Percentiles rank a stretch among this genome's conserved stretches.
Evolutionary conservation across 2,113 vertebrate species (phyloP).

Genomic region (Protomyctophum bolini): DNA sequence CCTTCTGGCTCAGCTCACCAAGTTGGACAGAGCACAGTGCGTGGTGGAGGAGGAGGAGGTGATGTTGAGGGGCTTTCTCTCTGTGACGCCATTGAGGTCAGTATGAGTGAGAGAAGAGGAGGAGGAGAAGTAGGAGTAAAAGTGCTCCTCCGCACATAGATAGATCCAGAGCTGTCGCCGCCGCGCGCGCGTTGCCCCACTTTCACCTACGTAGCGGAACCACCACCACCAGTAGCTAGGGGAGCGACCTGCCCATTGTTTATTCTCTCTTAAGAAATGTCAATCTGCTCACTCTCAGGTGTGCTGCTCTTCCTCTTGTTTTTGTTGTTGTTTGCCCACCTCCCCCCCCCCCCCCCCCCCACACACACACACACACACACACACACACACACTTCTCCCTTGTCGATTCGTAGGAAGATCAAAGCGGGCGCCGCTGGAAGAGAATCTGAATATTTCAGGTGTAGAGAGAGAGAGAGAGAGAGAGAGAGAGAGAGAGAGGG

Average conservation of each 20-base stretch:
- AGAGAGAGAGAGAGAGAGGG: constrained; percentile 26
- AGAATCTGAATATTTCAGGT: constrained; percentile 84
- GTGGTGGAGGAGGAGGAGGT: background rate
- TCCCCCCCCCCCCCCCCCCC: constrained; percentile 7
- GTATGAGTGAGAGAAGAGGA: constrained; percentile 33
- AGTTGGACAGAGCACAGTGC: constrained; percentile 22
- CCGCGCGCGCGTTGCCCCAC: constrained; percentile 69
- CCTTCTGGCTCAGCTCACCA: too few species aligned
- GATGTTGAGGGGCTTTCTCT: background rate
- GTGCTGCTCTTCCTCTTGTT: constrained; percentile 80
- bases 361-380: constrained; percentile 32
- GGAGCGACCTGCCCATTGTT: constrained; percentile 77
- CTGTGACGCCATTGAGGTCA: constrained; percentile 66
- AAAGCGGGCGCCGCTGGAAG: constrained; percentile 75
- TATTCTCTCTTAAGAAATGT: constrained; percentile 84
- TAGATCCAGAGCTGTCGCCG: constrained; percentile 37
- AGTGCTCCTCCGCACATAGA: constrained; percentile 3
- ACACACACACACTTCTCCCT: constrained; percentile 59
- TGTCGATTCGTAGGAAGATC: constrained; percentile 77
- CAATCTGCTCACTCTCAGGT: constrained; percentile 82
- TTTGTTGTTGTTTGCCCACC: constrained; percentile 71
- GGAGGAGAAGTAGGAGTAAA: too few species aligned
- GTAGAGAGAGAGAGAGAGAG: constrained; percentile 53
- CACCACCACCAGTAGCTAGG: constrained; percentile 45
- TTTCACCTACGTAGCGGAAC: constrained; percentile 62